Evolutionary conservation across 2,797 vertebrate genomes (phyloP).

Genomic region (Oophaga sylvatica): DNA sequence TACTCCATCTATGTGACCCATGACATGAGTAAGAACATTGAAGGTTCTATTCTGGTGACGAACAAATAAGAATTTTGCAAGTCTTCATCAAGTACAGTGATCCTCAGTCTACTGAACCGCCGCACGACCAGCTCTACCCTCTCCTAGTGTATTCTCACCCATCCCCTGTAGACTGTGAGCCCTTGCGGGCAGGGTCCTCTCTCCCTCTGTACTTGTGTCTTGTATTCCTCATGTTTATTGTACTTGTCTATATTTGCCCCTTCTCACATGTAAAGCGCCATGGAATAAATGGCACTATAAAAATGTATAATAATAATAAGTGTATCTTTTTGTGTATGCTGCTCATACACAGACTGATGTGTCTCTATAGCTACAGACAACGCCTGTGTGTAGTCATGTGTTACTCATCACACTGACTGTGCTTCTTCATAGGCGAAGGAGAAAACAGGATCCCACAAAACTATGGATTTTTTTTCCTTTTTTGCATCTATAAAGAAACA

Average conservation of each 20-base stretch:
- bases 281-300: no score
- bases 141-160: no score
- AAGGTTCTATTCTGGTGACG: no score
- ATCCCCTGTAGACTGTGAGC: no score
- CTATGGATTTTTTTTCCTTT: background rate
- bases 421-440: background rate
- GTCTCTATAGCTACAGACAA: background rate
- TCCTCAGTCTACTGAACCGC: no score
- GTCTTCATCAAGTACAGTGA: background rate
- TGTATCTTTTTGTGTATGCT: background rate
- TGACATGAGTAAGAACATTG: background rate
- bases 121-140: no score
- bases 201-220: no score
- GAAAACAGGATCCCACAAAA: background rate
- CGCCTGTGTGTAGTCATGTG: background rate
- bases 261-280: no score
- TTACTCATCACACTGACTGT: background rate
- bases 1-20: background rate
- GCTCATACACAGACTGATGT: background rate
- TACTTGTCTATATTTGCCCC: no score
- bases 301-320: no score
- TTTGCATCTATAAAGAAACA: background rate
- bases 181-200: no score
- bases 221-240: no score
- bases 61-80: background rate